These are phyloP conservation scores for Phymanthus crucifer DNA, from an alignment of 92 coral and sea anemone species.

Conservation along the genomic window DNA sequence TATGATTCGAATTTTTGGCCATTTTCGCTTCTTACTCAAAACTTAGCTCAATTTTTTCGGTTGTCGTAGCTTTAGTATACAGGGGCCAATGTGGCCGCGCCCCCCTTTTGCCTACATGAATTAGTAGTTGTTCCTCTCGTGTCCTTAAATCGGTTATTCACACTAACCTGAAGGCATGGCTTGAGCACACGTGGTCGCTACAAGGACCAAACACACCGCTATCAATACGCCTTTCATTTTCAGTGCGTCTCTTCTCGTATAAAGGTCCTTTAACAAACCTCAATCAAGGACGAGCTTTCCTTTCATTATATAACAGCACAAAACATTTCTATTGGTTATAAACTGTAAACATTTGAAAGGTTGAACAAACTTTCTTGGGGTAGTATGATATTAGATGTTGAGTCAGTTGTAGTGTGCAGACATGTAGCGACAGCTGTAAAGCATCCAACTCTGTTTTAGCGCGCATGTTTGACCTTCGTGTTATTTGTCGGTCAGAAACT, in stretches of 20 bases:
- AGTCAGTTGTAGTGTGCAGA: not conserved
- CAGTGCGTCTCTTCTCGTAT: not conserved
- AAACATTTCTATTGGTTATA: not conserved
- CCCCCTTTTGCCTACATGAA: no score
- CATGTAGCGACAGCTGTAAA: not conserved
- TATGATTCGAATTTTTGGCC: no score
- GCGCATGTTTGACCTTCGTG: no score
- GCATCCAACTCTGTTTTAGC: no score
- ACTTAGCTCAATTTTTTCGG: no score
- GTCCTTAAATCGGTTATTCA: not conserved
- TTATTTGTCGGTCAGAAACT: not conserved
- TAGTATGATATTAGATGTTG: not conserved
- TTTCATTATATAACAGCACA: not conserved
- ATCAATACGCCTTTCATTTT: constrained; percentile 19
- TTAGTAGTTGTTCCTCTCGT: not conserved
- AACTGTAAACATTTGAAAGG: not conserved
- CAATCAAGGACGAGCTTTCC: not conserved
- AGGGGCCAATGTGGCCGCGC: no score
- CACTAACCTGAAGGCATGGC: constrained; percentile 15
- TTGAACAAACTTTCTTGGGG: not conserved
- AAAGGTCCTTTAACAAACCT: not conserved
- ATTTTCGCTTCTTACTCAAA: no score
- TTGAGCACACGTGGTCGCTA: not conserved
- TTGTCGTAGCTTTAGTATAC: no score
- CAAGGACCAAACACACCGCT: not conserved